Evolutionary conservation across 2,113 vertebrate species (phyloP).

Genomic region (Carlito syrichta): DNA sequence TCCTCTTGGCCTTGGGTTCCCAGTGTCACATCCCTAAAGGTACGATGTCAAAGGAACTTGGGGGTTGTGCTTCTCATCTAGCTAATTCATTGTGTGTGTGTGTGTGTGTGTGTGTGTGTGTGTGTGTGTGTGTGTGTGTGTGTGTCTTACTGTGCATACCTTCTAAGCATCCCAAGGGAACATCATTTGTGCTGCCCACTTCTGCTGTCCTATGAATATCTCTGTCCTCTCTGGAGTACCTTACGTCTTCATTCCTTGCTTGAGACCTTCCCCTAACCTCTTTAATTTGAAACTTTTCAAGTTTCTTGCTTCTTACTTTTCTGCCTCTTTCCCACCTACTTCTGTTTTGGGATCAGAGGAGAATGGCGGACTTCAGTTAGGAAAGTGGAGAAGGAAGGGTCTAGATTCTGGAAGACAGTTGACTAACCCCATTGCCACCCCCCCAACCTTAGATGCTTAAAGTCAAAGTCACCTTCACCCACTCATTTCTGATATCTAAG

Average conservation of each 20-base stretch:
- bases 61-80: neutral
- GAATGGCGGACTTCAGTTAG: neutral
- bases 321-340: neutral
- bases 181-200: neutral
- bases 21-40: neutral
- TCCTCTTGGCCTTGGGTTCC: neutral
- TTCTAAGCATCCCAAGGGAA: neutral
- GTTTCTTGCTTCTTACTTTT: neutral
- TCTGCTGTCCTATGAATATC: neutral
- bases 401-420: neutral
- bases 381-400: neutral
- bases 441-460: neutral
- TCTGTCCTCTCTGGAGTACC: neutral
- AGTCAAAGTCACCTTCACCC: neutral
- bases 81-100: neutral
- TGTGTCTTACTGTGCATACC: neutral
- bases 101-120: neutral
- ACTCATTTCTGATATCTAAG: neutral
- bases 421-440: neutral
- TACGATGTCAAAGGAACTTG: neutral
- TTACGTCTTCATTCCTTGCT: neutral
- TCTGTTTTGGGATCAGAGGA: neutral
- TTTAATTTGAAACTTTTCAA: neutral
- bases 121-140: fast-evolving
- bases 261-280: neutral